Conservation (phyloP, 2,888 invertebrate genomes). For the Pachliopta kotzebuea region DNA sequence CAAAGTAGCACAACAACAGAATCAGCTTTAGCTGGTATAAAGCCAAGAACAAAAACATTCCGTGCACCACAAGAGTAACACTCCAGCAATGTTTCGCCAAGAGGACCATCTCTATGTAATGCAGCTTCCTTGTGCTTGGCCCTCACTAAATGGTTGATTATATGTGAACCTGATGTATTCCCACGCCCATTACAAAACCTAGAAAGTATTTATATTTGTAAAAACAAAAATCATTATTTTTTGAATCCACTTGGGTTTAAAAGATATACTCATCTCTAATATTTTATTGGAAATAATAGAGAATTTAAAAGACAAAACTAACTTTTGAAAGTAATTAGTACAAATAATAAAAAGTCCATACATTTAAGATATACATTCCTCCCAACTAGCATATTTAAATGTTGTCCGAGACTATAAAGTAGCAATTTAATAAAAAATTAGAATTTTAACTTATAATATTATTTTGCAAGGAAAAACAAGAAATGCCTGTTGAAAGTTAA, state of each 20-base stretch:
- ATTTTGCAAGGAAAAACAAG: too few relatives aligned
- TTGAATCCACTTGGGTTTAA: neutral
- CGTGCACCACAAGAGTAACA: slow-evolving; percentile 99
- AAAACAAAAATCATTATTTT: neutral
- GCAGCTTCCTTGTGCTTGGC: slow-evolving; percentile 99
- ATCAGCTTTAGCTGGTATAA: slow-evolving; percentile 99
- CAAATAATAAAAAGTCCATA: too few relatives aligned
- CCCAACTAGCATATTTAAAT: too few relatives aligned
- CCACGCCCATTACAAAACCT: slow-evolving; percentile 99
- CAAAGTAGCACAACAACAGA: slow-evolving; percentile 98
- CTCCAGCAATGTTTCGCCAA: slow-evolving; percentile 98
- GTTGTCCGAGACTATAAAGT: too few relatives aligned
- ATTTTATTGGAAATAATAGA: too few relatives aligned
- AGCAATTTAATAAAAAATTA: too few relatives aligned
- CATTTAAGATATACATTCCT: too few relatives aligned
- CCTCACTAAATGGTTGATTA: slow-evolving; percentile 98
- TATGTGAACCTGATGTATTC: slow-evolving; percentile 98
- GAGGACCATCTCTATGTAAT: slow-evolving; percentile 96
- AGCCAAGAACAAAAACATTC: slow-evolving; percentile 99
- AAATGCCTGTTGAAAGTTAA: too few relatives aligned
- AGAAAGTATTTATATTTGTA: neutral
- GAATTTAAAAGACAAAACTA: too few relatives aligned
- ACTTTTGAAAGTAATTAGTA: too few relatives aligned
- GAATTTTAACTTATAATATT: too few relatives aligned
- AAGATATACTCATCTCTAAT: neutral